Conservation (phyloP, 2,888 invertebrate species). For the Athetis lepigone region DNA sequence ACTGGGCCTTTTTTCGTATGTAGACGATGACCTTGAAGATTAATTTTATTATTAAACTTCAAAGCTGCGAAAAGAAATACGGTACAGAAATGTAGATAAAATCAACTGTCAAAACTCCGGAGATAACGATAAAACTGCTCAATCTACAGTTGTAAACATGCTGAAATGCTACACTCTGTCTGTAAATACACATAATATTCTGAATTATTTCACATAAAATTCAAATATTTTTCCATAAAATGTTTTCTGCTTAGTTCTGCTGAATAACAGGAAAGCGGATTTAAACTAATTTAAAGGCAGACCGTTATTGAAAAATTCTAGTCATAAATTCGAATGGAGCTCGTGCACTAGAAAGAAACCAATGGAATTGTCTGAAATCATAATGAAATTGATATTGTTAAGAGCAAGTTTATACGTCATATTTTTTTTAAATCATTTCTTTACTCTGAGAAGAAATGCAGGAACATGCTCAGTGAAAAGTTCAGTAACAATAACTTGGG, state of each 20-base stretch:
- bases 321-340: conserved; percentile 49
- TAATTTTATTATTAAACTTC: conserved; percentile 32
- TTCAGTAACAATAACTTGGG: too few species aligned
- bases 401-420: too few species aligned
- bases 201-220: conserved; percentile 31
- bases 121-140: conserved; percentile 34
- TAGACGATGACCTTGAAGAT: conserved; percentile 20
- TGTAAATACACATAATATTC: conserved; percentile 15
- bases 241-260: conserved; percentile 30
- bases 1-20: conserved; percentile 6
- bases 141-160: conserved; percentile 30
- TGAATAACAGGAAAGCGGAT: conserved; percentile 34
- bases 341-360: conserved; percentile 43
- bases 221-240: conserved; percentile 47
- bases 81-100: conserved; percentile 40
- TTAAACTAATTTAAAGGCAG: conserved; percentile 32
- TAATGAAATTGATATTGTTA: too few species aligned
- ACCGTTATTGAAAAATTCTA: conserved; percentile 61
- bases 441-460: too few species aligned
- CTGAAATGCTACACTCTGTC: conserved; percentile 26
- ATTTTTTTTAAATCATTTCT: too few species aligned
- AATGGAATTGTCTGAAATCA: too few species aligned
- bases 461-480: too few species aligned
- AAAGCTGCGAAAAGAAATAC: conserved; percentile 41
- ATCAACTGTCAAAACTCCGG: conserved; percentile 45